These are phyloP conservation scores for Ormyrus pomaceus DNA, from an alignment of 2,888 invertebrate genomes.

Conservation along the genomic window DNA sequence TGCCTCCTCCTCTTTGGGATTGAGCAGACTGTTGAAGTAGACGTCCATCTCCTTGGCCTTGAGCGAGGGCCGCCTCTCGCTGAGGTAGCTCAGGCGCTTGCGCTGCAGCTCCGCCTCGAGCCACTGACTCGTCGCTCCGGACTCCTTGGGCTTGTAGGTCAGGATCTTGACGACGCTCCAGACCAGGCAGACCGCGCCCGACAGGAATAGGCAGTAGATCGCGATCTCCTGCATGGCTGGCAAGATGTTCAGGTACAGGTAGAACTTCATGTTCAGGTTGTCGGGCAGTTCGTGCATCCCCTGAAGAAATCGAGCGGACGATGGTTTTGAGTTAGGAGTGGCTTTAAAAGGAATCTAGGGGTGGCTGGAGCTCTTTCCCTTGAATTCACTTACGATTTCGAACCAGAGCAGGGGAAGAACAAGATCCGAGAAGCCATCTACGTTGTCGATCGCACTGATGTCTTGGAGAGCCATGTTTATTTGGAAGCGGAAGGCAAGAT, in stretches of 20 bases:
- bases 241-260: conserved; percentile 84
- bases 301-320: conserved; percentile 75
- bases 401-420: conserved; percentile 91
- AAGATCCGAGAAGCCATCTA: conserved; percentile 83
- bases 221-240: conserved; percentile 80
- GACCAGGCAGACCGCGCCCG: conserved; percentile 77
- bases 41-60: conserved; percentile 73
- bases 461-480: conserved; percentile 90
- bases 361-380: background rate
- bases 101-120: conserved; percentile 66
- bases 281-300: conserved; percentile 83
- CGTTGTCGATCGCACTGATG: conserved; percentile 81
- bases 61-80: conserved; percentile 64
- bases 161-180: conserved; percentile 75
- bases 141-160: conserved; percentile 62
- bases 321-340: background rate
- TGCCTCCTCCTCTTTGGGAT: conserved; percentile 62
- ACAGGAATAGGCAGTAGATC: conserved; percentile 78
- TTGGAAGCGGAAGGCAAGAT: conserved; percentile 88
- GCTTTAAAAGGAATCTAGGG: conserved; percentile 11
- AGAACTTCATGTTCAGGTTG: conserved; percentile 80
- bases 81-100: conserved; percentile 66
- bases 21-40: conserved; percentile 73
- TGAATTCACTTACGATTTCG: conserved; percentile 86
- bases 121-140: conserved; percentile 62